phyloP scores from a whole-genome alignment of 2,113 vertebrate species.

The Callipepla squamata region DNA sequence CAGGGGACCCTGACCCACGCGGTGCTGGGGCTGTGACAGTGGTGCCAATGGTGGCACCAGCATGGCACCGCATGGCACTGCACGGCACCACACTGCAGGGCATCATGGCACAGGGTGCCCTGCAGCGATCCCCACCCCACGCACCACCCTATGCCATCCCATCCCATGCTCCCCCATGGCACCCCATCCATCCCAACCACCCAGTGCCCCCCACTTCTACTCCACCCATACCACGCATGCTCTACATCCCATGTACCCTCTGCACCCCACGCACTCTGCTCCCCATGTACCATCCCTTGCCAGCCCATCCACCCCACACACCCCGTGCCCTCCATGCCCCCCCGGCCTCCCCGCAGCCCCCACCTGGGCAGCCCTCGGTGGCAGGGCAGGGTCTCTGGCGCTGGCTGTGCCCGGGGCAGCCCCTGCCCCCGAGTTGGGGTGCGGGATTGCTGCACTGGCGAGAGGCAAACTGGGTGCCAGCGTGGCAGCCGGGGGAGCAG shows the following conservation, averaged over 20 bases:
- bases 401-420: constrained; percentile 75
- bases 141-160: neutral
- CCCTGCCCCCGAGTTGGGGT: constrained; percentile 79
- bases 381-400: constrained; percentile 81
- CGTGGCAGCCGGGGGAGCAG: constrained; percentile 81
- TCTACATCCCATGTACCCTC: neutral
- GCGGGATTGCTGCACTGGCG: constrained; percentile 81
- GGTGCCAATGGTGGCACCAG: neutral
- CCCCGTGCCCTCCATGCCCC: neutral
- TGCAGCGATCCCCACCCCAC: neutral
- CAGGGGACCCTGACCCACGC: neutral
- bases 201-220: neutral
- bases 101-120: neutral
- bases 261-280: neutral
- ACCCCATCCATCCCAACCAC: neutral
- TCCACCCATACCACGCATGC: neutral
- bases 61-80: neutral
- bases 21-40: neutral
- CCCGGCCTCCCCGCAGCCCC: neutral
- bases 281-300: too few relatives aligned
- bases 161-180: neutral
- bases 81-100: neutral
- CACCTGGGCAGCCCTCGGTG: constrained; percentile 60
- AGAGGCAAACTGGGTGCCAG: constrained; percentile 75
- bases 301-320: neutral